Base-by-base conservation (phyloP, 2,113 vertebrate species). In the Psammodynastes pulverulentus region DNA sequence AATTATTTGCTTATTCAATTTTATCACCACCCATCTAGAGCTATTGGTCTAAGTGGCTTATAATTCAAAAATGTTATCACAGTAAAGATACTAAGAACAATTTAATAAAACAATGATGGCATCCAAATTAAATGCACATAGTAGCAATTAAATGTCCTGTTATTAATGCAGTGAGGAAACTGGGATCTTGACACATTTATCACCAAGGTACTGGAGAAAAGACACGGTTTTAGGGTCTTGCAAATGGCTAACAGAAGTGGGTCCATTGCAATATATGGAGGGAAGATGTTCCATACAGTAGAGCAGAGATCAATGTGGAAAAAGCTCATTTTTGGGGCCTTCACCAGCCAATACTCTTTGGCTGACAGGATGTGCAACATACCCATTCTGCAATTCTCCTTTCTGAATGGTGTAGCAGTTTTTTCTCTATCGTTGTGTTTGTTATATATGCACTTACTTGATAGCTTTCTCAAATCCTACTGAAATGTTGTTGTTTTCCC, bases 401-500 rank as follows among this genome's bases (percentile, higher is more conserved):
- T 72, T 29, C 19, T 49, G 2, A 34, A 51, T 21, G 9, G 1
- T 34, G 12, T 15, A 24, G 1, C 24, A 45, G 53, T 58, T 13
- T 15, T 13, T 45, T 29, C 23, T 23, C 9, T 39, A 24, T 56
- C 87, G 26, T 39, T 43, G 34, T 88, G 54, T 12, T 34, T 34
- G n/a, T 21, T 53, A 46, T 87, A 15, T 52, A 86, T 34, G 9
- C 15, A 43, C 23, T 23, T 86, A 51, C 1, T 10, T 43, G 9
- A 46, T 58, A 89, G 56, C 4, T 29, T 45, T 46, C 43, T 62
- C 15, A 43, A 0, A 0, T 3, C 2, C 0, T 4, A 0, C 21
- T 0, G 9, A 4, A 7, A 0, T 23, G 9, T 58, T 58, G 56
- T 58, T 58, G 24, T 58, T 26, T 1, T 3, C 1, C 24, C 7